Evolutionary conservation across 2,797 vertebrate species (phyloP), one percentile per base, ranked within the genome.

Genomic region (Dendrocincla tyrannina): DNA sequence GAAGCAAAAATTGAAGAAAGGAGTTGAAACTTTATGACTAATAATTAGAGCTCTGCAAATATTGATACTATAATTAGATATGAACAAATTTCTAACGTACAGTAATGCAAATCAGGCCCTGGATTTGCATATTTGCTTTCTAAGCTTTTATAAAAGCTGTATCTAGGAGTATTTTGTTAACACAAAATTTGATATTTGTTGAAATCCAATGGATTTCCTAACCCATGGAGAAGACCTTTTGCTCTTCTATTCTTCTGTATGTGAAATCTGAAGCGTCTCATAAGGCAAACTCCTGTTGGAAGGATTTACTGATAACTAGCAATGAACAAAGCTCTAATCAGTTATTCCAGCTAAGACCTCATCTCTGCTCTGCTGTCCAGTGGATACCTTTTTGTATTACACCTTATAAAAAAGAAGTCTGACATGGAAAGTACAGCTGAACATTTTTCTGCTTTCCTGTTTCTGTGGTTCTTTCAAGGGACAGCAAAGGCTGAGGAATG

Each of bases 31-130:
- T 85, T 53, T 46, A 66, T 82, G 37, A 32, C 28, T 62, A 50
- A 92, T 96, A 94, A 96, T 97, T 96, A 75, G 17, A 81, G 39
- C 28, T 78, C 39, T 64, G 70, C 35, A 96, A 95, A 92, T 97
- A 91, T 86, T 91, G 88, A 62, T 59, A 28, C 6, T 88, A 10
- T 70, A 80, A 68, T 69, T 88, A 78, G n/a, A 81, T 49, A 85
- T 25, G 8, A 84, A 88, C 30, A 75, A 14, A 80, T 91, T 95
- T 84, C 78, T 82, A 82, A 73, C 28, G 83, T 50, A 47, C 64
- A 76, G 12, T 91, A 58, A 52, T 69, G 35, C 10, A n/a, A 15
- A 19, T 28, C 30, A 62, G 49, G 11, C 23, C 30, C 39, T 62
- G 25, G 13, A 10, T 50, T 58, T 92, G 8, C 22, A 18, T 68